Evolutionary conservation across 2,113 vertebrate species (phyloP), one percentile per base, ranked within the genome.

Genomic region (Halcyon senegalensis): DNA sequence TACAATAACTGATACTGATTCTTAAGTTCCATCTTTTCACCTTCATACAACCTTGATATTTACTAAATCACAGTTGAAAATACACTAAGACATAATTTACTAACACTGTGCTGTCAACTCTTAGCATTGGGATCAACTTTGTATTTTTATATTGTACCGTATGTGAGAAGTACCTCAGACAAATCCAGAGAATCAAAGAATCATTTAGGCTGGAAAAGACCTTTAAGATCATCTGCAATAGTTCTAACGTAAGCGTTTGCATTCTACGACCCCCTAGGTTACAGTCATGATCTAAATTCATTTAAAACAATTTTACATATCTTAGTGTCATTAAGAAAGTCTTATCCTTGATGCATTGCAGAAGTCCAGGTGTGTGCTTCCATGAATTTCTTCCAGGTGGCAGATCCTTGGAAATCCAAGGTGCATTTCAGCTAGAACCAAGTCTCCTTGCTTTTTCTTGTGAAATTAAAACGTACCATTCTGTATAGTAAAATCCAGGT

Each of bases 31-130:
- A 84, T 80, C 84, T 91, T 85, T 87, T 81, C 55, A 78, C 74
- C 51, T 91, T 86, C 84, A 77, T 75, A 96, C 44, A 87, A 84
- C 62, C 80, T 83, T 80, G 59, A 84, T 17, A 96, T 87, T 91
- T 79, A 92, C 78, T 89, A 87, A 94, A 73, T 84, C 83, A 93
- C 68, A 91, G 44, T 15, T 94, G 62, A 92, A 96, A 95, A 95
- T 60, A 94, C 91, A 95, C 60, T 18, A 84, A 93, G 93, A 90
- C 59, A n/a, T 31, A 46, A 83, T 87, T 95, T 91, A 78, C 69
- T 92, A 90, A 70, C 77, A 93, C 6, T 0, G 23, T 80, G 39
- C 74, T 39, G 6, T 39, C 82, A 75, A 56, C 41, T 81, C 82
- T 50, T 53, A 58, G 63, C 85, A 62, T 51, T 83, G 50, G 84